Conservation (phyloP, 2,113 vertebrate genomes). For the Plotosus lineatus region DNA sequence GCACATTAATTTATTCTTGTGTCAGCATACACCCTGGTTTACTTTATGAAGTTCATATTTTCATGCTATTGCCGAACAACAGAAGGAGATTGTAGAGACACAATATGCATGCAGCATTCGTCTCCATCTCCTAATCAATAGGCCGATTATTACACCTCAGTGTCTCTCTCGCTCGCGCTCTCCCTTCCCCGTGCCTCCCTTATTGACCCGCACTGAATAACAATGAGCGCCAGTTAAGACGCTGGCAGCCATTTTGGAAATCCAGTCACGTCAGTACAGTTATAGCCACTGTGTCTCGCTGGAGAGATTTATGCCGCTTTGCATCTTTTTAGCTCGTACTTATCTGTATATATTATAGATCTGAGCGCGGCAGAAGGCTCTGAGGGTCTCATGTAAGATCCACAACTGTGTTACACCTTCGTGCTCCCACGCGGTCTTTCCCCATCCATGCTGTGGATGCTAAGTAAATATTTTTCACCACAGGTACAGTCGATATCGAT, state of each 20-base stretch:
- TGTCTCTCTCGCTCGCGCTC: neutral
- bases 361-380: neutral
- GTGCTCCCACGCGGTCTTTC: neutral
- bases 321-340: slow-evolving; percentile 42
- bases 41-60: neutral
- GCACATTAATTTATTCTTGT: neutral
- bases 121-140: slow-evolving; percentile 11
- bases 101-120: neutral
- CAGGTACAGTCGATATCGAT: no score
- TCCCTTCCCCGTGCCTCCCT: neutral
- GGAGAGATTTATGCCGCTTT: slow-evolving; percentile 47
- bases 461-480: no score
- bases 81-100: neutral
- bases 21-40: neutral
- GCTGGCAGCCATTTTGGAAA: slow-evolving; percentile 37
- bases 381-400: neutral
- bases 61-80: neutral
- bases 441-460: neutral
- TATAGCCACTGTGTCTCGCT: neutral
- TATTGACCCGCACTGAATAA: slow-evolving; percentile 46
- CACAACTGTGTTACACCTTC: neutral
- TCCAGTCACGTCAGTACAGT: slow-evolving; percentile 42
- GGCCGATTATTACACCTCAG: slow-evolving; percentile 15
- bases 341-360: neutral
- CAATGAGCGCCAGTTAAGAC: slow-evolving; percentile 52